Percentiles rank a stretch among this genome's conserved stretches.
Evolutionary conservation across 2,113 vertebrate species (phyloP).

Genomic region (Phaethon lepturus): DNA sequence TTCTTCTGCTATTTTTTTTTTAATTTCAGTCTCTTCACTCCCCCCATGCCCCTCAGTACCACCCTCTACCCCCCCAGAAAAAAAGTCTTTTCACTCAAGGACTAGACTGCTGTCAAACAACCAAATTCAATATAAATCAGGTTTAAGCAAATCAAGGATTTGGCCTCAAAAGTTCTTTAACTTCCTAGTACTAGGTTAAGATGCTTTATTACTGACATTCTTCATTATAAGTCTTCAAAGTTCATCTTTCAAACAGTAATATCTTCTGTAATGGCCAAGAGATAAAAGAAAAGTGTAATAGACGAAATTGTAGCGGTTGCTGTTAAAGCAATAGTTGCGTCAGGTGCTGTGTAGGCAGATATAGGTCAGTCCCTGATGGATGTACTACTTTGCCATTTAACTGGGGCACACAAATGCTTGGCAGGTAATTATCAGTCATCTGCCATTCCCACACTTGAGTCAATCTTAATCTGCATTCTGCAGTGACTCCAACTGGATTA

Average conservation of each 20-base stretch:
- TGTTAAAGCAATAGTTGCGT: neutral
- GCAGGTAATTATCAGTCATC: constrained; percentile 20
- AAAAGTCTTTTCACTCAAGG: neutral
- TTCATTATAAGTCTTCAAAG: neutral
- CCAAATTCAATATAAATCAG: neutral
- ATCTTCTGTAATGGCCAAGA: neutral
- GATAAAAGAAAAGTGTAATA: neutral
- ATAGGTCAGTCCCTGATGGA: neutral
- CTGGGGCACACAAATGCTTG: neutral
- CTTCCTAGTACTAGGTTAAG: neutral
- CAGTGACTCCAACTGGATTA: neutral
- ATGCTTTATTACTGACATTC: neutral
- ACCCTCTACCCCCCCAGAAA: neutral
- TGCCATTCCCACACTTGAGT: neutral
- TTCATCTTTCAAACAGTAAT: neutral
- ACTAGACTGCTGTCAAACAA: neutral
- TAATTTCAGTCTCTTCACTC: neutral
- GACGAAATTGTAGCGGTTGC: neutral
- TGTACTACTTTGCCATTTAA: neutral
- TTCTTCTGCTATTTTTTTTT: neutral
- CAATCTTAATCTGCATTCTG: constrained; percentile 12
- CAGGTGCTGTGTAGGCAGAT: neutral
- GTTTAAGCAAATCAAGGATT: neutral
- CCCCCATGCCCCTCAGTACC: neutral
- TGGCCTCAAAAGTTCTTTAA: neutral